Evolutionary conservation across 2,113 vertebrate genomes (phyloP).

Genomic region (Phylloscopus whistleri): DNA sequence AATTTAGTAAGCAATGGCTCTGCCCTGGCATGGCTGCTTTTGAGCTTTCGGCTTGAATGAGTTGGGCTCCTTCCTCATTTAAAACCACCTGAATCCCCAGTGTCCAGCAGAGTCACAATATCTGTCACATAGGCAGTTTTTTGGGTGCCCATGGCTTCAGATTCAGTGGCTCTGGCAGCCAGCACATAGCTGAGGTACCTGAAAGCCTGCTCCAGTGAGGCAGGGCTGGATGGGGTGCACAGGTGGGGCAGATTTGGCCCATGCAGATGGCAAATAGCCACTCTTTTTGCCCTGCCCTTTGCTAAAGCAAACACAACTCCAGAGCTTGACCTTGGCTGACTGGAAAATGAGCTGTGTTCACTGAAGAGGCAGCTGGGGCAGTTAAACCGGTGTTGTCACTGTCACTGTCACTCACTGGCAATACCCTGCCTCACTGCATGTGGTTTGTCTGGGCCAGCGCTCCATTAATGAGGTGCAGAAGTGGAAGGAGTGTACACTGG

Average conservation of each 20-base stretch:
- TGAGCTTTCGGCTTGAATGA: background rate
- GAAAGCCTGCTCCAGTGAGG: background rate
- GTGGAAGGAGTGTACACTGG: background rate
- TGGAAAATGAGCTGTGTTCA: background rate
- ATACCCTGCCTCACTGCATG: background rate
- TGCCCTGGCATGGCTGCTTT: background rate
- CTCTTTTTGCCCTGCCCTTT: background rate
- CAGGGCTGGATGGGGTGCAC: background rate
- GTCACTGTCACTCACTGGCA: background rate
- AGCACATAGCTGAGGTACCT: background rate
- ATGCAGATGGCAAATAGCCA: background rate
- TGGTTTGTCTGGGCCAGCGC: background rate
- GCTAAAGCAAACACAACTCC: background rate
- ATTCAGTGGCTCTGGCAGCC: background rate
- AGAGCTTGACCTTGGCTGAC: background rate
- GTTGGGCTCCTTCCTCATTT: background rate
- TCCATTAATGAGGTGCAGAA: background rate
- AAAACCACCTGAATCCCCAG: background rate
- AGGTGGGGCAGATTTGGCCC: background rate
- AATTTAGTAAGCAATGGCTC: background rate
- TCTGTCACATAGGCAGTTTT: background rate
- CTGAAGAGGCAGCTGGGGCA: background rate
- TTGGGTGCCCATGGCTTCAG: background rate
- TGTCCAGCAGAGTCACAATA: rapidly evolving
- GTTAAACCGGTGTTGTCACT: background rate